These are phyloP conservation scores for Callocephalon fimbriatum DNA, from an alignment of 2,113 vertebrate genomes.

Conservation along the genomic window DNA sequence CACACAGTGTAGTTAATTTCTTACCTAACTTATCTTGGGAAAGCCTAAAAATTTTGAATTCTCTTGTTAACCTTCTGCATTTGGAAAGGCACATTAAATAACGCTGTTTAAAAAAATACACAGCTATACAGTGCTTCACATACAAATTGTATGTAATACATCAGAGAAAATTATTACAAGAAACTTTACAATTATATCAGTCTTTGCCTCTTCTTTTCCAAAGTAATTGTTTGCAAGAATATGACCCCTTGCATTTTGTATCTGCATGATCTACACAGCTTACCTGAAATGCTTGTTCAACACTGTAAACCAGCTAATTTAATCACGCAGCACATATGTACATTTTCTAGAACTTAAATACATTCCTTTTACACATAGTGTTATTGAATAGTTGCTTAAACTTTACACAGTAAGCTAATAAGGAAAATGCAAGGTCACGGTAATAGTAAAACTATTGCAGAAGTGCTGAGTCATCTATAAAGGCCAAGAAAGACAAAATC, in stretches of 20 bases:
- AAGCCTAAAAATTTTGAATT: not conserved
- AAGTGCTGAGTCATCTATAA: not conserved
- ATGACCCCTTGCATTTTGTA: not conserved
- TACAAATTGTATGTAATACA: not conserved
- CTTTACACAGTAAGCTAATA: not conserved
- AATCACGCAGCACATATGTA: not conserved
- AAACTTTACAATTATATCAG: not conserved
- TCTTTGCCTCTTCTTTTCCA: not conserved
- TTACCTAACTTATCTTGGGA: not conserved
- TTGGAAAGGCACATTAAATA: not conserved
- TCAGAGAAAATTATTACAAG: not conserved
- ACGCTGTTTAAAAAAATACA: not conserved
- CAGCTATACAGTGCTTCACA: not conserved
- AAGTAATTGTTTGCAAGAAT: not conserved
- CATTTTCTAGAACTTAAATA: not conserved
- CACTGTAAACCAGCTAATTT: not conserved
- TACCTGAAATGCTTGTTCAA: not conserved
- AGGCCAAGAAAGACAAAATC: not conserved
- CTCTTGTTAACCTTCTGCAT: not conserved
- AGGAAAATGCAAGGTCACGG: not conserved
- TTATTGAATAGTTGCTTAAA: not conserved
- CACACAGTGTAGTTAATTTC: not conserved
- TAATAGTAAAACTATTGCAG: not conserved
- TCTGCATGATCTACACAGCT: not conserved
- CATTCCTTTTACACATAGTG: not conserved